Evolutionary conservation across 1,140 invertebrate species (phyloP).

Genomic region (Phthorimaea operculella): DNA sequence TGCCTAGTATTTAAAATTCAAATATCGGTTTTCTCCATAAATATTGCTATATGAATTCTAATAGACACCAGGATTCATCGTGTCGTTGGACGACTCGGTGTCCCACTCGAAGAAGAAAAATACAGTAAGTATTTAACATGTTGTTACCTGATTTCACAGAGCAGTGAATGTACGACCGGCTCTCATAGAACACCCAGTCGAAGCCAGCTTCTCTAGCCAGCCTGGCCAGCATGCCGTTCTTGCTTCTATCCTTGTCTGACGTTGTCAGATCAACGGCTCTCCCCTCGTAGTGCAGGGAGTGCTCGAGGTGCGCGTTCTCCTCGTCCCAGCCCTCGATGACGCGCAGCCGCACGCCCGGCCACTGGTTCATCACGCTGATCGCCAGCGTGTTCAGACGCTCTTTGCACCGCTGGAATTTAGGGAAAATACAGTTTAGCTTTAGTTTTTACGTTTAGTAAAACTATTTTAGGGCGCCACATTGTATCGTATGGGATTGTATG

Average conservation of each 20-base stretch:
- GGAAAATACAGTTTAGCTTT: background rate
- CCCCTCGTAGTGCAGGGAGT: conserved; percentile 95
- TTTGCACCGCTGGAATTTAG: conserved; percentile 86
- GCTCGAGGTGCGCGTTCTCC: conserved; percentile 79
- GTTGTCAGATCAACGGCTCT: conserved; percentile 96
- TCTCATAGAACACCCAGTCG: conserved; percentile 98
- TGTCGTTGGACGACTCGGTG: too few species aligned
- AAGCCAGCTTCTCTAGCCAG: conserved; percentile 97
- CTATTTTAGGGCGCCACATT: too few species aligned
- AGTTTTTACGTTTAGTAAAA: too few species aligned
- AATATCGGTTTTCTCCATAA: too few species aligned
- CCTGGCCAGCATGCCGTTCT: conserved; percentile 95
- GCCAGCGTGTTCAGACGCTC: conserved; percentile 95
- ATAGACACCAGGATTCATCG: too few species aligned
- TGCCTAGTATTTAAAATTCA: too few species aligned
- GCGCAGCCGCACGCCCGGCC: conserved; percentile 91
- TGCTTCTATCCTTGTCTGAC: conserved; percentile 89
- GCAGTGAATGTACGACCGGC: conserved; percentile 94
- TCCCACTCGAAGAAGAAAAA: too few species aligned
- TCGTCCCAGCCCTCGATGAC: conserved; percentile 97
- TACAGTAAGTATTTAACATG: too few species aligned
- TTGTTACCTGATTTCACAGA: conserved; percentile 94
- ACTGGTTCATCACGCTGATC: conserved; percentile 97
- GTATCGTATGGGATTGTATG: too few species aligned
- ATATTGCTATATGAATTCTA: too few species aligned